Conservation (phyloP, 2,888 invertebrate genomes). For the Taphrorychus bicolor region DNA sequence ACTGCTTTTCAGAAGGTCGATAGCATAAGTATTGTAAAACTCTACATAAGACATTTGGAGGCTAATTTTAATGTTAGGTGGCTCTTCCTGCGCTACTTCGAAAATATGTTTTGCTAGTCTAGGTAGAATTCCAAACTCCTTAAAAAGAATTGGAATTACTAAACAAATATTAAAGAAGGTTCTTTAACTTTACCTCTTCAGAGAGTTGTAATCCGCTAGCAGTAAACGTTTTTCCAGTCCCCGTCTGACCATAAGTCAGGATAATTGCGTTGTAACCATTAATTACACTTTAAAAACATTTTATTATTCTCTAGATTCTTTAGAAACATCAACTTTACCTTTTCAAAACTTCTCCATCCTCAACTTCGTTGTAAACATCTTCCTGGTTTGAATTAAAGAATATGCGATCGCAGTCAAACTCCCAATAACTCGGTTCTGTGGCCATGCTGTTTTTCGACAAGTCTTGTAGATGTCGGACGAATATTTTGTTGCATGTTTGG, state of each 20-base stretch:
- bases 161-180: too few relatives aligned
- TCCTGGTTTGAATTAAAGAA: slow-evolving; percentile 57
- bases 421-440: slow-evolving; percentile 54
- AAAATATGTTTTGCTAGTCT: slow-evolving; percentile 56
- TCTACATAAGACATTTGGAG: slow-evolving; percentile 58
- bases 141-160: too few relatives aligned
- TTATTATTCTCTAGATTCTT: slow-evolving; percentile 19
- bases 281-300: too few relatives aligned
- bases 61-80: slow-evolving; percentile 51
- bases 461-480: slow-evolving; percentile 55
- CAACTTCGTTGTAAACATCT: slow-evolving; percentile 53
- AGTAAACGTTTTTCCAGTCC: slow-evolving; percentile 58
- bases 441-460: slow-evolving; percentile 43
- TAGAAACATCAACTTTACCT: slow-evolving; percentile 50
- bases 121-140: slow-evolving; percentile 55
- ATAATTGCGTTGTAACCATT: slow-evolving; percentile 53
- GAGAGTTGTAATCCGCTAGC: slow-evolving; percentile 50
- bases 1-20: slow-evolving; percentile 54
- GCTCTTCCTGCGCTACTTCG: slow-evolving; percentile 47
- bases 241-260: slow-evolving; percentile 59
- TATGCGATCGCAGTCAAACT: slow-evolving; percentile 56
- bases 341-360: slow-evolving; percentile 52
- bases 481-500: slow-evolving; percentile 54
- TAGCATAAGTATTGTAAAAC: slow-evolving; percentile 51
- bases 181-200: slow-evolving; percentile 45